A percentile compares a stretch with the other conserved stretches of the same genome.
Conservation (phyloP, 2,888 invertebrate species). For the Oxystoma pomonae region DNA sequence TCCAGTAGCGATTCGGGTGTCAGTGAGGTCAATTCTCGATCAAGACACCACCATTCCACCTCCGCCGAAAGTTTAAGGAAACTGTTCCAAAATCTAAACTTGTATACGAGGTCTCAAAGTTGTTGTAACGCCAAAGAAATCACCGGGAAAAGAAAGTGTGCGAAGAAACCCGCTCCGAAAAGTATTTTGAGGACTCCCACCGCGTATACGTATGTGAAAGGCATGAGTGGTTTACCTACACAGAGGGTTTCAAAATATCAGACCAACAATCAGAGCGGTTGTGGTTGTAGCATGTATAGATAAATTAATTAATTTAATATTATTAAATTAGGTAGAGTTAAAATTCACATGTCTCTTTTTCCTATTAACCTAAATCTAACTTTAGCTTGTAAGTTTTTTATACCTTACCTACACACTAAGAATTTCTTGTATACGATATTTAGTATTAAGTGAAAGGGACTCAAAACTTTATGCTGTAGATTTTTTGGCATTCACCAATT, state of each 20-base stretch:
- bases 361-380: too few relatives aligned
- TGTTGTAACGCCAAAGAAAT: slow-evolving; percentile 50
- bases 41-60: slow-evolving; percentile 47
- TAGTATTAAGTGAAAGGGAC: not conserved
- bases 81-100: slow-evolving; percentile 65
- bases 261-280: slow-evolving; percentile 31
- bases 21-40: slow-evolving; percentile 48
- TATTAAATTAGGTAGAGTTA: not conserved
- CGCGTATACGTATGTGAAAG: slow-evolving; percentile 75
- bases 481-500: not conserved
- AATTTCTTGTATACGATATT: not conserved
- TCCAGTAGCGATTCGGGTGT: slow-evolving; percentile 60
- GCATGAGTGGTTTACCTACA: slow-evolving; percentile 76
- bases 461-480: not conserved
- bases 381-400: not conserved
- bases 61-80: slow-evolving; percentile 63
- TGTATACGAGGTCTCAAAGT: slow-evolving; percentile 61
- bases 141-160: slow-evolving; percentile 29
- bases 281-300: slow-evolving; percentile 37
- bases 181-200: slow-evolving; percentile 75
- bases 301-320: not conserved
- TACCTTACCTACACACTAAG: not conserved
- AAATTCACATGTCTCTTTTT: not conserved
- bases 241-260: slow-evolving; percentile 67
- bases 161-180: slow-evolving; percentile 62